Conservation (phyloP, 2,888 invertebrate genomes). For the Tetragonula carbonaria region DNA sequence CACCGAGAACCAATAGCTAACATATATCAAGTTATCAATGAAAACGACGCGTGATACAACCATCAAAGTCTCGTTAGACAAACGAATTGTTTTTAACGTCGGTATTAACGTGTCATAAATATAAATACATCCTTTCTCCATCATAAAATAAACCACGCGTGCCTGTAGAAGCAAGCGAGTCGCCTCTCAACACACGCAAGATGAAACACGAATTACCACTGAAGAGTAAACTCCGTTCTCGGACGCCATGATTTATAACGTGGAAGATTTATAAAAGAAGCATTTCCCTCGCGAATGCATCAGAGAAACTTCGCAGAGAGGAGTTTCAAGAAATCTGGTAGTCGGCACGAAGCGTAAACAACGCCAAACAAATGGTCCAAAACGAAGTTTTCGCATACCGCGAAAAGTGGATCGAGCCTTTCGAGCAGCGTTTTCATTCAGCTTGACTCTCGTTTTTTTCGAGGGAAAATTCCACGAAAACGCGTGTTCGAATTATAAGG, state of each 20-base stretch:
- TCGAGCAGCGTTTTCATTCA: neutral
- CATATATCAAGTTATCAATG: too few relatives aligned
- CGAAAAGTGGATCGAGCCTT: neutral
- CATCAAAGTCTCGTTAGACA: too few relatives aligned
- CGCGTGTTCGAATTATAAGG: conserved; percentile 51
- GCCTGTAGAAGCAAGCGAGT: too few relatives aligned
- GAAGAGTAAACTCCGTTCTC: neutral
- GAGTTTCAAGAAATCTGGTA: neutral
- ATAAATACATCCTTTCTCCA: neutral
- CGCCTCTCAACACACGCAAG: too few relatives aligned
- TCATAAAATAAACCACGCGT: too few relatives aligned
- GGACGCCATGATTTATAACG: neutral
- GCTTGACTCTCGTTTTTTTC: conserved; percentile 14
- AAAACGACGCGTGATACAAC: too few relatives aligned
- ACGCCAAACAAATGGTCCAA: neutral
- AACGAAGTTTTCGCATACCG: conserved; percentile 12
- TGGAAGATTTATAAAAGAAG: neutral
- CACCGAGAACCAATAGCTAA: too few relatives aligned
- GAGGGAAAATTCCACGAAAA: conserved; percentile 8
- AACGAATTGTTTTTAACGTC: too few relatives aligned
- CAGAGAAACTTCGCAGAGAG: neutral
- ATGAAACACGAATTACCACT: neutral
- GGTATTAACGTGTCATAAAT: too few relatives aligned
- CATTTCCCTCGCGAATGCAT: neutral
- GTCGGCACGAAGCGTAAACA: neutral